Percentiles rank a stretch among this genome's conserved stretches.
phyloP scores from a whole-genome alignment of 2,797 vertebrate genomes.

The Cyprinodon diabolis region DNA sequence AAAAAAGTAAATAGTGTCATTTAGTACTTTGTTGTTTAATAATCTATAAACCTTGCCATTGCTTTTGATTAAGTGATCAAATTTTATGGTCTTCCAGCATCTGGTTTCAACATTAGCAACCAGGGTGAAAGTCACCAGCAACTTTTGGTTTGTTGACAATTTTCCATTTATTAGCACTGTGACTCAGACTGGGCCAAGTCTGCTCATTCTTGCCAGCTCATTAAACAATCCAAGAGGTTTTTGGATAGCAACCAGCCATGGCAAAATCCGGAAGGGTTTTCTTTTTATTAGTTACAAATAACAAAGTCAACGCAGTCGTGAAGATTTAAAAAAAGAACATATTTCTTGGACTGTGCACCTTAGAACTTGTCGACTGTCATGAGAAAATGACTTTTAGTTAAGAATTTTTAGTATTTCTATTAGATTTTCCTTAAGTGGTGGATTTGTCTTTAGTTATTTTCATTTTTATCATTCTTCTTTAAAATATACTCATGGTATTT shows the following conservation, averaged over 20 bases:
- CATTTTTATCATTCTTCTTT: not conserved
- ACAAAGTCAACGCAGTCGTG: not conserved
- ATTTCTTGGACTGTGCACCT: not conserved
- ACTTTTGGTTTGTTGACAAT: slow-evolving; percentile 37
- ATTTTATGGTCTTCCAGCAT: slow-evolving; percentile 20
- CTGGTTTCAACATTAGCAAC: slow-evolving; percentile 27
- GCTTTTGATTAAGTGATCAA: not conserved
- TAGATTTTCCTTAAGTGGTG: not conserved
- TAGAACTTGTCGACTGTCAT: not conserved
- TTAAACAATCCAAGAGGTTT: slow-evolving; percentile 51
- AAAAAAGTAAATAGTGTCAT: slow-evolving; percentile 27
- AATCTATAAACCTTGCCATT: not conserved
- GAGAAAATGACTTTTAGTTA: not conserved
- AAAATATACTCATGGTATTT: too few relatives aligned
- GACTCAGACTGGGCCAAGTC: slow-evolving; percentile 48
- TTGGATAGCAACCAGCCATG: slow-evolving; percentile 52
- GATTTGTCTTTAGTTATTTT: not conserved
- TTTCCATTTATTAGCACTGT: slow-evolving; percentile 52
- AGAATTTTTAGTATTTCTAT: not conserved
- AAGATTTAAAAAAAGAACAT: not conserved
- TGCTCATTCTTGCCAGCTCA: slow-evolving; percentile 50
- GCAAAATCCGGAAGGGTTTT: slow-evolving; percentile 30
- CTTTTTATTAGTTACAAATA: slow-evolving; percentile 2
- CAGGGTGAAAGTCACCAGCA: slow-evolving; percentile 17
- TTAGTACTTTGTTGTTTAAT: slow-evolving; percentile 18